phyloP scores from a whole-genome alignment of 1,140 invertebrate species.

The Apis dorsata region DNA sequence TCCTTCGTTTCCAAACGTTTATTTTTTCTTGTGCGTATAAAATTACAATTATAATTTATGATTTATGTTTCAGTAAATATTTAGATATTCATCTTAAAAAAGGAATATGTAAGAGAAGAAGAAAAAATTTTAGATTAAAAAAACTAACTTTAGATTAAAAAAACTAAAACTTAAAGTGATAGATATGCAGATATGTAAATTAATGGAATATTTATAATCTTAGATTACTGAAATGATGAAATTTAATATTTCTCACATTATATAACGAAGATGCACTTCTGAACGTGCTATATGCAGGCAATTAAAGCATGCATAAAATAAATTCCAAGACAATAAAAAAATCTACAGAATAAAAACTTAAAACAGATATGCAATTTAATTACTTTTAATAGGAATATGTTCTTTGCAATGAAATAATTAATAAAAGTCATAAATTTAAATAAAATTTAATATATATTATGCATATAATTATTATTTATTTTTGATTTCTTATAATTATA shows the following conservation, averaged over 20 bases:
- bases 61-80: not conserved
- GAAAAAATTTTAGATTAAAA: not conserved
- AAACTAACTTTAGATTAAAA: not conserved
- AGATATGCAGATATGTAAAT: slow-evolving; percentile 1
- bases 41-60: slow-evolving; percentile 1
- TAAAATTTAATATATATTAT: not conserved
- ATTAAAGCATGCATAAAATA: slow-evolving; percentile 74
- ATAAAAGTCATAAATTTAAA: not conserved
- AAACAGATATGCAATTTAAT: slow-evolving; percentile 55
- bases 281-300: slow-evolving; percentile 68
- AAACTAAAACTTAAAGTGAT: not conserved
- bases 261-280: slow-evolving; percentile 45
- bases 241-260: slow-evolving; percentile 51
- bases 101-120: slow-evolving; percentile 10
- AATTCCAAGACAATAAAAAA: slow-evolving; percentile 69
- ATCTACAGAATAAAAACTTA: slow-evolving; percentile 60
- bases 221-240: slow-evolving; percentile 28
- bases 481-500: not conserved
- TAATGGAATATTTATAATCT: slow-evolving; percentile 34
- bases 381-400: slow-evolving; percentile 55
- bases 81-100: not conserved
- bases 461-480: not conserved
- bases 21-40: not conserved
- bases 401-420: not conserved
- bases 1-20: not conserved